phyloP scores from a whole-genome alignment of 2,888 invertebrate species.

The Microctonus brassicae region DNA sequence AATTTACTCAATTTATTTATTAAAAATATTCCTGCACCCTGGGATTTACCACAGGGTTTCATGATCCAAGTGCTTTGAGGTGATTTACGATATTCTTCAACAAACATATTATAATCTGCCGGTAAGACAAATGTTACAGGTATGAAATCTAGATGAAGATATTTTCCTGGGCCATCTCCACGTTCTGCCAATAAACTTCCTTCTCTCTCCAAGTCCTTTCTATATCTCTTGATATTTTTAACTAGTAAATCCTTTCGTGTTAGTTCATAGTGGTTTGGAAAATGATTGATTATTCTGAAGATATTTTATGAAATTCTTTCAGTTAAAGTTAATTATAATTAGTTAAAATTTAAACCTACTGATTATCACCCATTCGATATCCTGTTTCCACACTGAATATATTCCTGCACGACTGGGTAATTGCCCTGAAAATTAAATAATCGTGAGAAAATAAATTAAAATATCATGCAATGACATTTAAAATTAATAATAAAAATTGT shows the following conservation, averaged over 20 bases:
- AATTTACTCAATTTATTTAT: constrained; percentile 95
- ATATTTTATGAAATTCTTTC: not conserved
- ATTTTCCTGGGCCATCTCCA: constrained; percentile 80
- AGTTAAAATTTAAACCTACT: constrained; percentile 74
- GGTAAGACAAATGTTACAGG: constrained; percentile 95
- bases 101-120: constrained; percentile 97
- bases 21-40: constrained; percentile 94
- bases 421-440: constrained; percentile 75
- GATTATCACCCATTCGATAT: constrained; percentile 92
- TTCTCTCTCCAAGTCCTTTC: constrained; percentile 92
- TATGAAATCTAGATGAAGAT: constrained; percentile 89
- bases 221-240: constrained; percentile 94
- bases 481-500: not conserved
- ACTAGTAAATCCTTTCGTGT: constrained; percentile 96
- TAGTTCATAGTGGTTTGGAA: constrained; percentile 95
- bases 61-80: constrained; percentile 98
- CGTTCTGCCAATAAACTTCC: constrained; percentile 89
- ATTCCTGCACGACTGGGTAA: constrained; percentile 89
- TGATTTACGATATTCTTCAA: constrained; percentile 94
- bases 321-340: not conserved
- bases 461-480: not conserved
- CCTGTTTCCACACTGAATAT: constrained; percentile 94
- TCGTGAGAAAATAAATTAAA: not conserved
- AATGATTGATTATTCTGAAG: constrained; percentile 90
- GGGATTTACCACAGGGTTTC: constrained; percentile 96